Conservation (phyloP, 2,113 vertebrate species). For the Pituophis catenifer region DNA sequence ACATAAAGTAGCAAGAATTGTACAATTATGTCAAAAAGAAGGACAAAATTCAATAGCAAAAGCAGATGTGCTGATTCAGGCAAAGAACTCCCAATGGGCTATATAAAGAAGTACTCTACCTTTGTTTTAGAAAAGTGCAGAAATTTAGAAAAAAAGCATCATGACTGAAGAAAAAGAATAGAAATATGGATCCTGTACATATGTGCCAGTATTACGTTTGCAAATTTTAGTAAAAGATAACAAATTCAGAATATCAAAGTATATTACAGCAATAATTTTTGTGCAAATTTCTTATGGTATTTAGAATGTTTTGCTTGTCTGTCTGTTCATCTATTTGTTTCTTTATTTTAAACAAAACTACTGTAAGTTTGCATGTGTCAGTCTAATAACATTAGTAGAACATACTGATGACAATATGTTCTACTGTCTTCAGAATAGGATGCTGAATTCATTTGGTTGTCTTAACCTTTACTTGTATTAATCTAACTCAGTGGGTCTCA, state of each 20-base stretch:
- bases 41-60: slow-evolving; percentile 33
- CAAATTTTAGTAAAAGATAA: neutral
- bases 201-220: neutral
- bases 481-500: too few species aligned
- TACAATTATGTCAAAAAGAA: slow-evolving; percentile 79
- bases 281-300: neutral
- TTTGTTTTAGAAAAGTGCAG: neutral
- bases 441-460: neutral
- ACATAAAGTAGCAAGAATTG: slow-evolving; percentile 84
- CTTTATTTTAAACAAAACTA: neutral
- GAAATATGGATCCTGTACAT: neutral
- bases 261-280: neutral
- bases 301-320: neutral
- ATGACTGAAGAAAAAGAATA: neutral
- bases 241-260: neutral
- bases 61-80: slow-evolving; percentile 24
- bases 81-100: slow-evolving; percentile 3
- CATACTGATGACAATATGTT: neutral
- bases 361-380: neutral
- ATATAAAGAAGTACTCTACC: neutral
- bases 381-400: neutral
- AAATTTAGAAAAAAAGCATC: neutral
- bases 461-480: neutral
- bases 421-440: neutral
- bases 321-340: neutral